Base-by-base conservation (phyloP, 2,797 vertebrate species). In the Pseudochirops cupreus region DNA sequence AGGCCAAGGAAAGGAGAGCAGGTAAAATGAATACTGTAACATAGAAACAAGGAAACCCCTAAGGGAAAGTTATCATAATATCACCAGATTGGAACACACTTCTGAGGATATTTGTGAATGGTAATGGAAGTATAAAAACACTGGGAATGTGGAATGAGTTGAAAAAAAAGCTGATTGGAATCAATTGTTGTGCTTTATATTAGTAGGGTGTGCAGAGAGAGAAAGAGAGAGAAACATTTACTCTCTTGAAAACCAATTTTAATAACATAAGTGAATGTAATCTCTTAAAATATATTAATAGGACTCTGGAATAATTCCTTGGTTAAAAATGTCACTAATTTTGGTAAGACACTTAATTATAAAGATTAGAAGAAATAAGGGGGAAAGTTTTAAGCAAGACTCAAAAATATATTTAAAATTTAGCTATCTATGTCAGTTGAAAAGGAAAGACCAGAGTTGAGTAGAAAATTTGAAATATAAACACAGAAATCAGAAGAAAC, bases 31-130 rank as follows among this genome's bases (percentile, higher is more conserved):
- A 98, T 98, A 96, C 94, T 95, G 95, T 95, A 98, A 97, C 98
- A 96, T 97, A 97, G 96, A 98, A 98, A 98, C 98, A 98, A 99
- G 99, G 98, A 99, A 99, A 99, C 98, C 98, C 98, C 98, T 98
- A 98, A 98, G 98, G 98, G 98, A 98, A 98, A 98, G 98, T 98
- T 98, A 98, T 98, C 96, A 97, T 98, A 98, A 98, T 98, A 98
- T 98, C 98, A 97, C 96, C 98, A 98, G 98, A 98, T 98, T 98
- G 98, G 97, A 99, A 98, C 93, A 97, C 98, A 98, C 97, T 98
- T 98, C 97, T 98, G 97, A 98, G 98, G 98, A 98, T 98, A 98
- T 99, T 98, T 98, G 98, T 98, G 98, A 98, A 98, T 97, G 97
- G 98, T 98, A 99, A 98, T 98, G 98, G 98, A 98, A 98, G 95